These are phyloP conservation scores for Zoanthus sansibaricus DNA, from an alignment of 92 coral and sea anemone genomes.

Conservation along the genomic window DNA sequence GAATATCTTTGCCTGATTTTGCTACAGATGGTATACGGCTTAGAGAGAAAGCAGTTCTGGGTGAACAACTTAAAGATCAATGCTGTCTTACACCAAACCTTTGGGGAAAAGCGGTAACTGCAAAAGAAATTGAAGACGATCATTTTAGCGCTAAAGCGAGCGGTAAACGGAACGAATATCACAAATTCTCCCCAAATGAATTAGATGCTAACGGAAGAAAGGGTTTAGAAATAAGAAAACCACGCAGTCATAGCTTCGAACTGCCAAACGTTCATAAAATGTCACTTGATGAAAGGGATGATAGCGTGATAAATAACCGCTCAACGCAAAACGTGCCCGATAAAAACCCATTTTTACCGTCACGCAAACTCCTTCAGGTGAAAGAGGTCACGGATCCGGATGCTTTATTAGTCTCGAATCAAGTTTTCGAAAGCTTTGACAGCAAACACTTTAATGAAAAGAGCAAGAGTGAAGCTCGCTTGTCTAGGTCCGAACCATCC, in stretches of 20 bases:
- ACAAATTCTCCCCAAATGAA: background rate
- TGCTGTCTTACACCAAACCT: conserved; percentile 13
- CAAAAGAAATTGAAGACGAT: background rate
- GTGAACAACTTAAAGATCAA: background rate
- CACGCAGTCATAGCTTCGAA: conserved; percentile 30
- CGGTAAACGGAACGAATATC: background rate
- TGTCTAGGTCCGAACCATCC: conserved; percentile 23
- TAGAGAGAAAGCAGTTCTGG: background rate
- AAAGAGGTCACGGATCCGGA: conserved; percentile 75
- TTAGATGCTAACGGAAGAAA: background rate
- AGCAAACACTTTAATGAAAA: conserved; percentile 35
- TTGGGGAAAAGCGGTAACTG: background rate
- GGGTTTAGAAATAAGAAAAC: background rate
- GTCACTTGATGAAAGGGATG: conserved; percentile 15
- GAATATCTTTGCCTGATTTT: conserved; percentile 37
- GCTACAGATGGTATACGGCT: conserved; percentile 22
- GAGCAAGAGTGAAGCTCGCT: background rate
- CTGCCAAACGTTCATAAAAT: conserved; percentile 8
- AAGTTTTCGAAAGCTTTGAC: conserved; percentile 57
- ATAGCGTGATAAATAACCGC: background rate
- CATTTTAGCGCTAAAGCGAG: background rate
- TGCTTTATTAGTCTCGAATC: conserved; percentile 75
- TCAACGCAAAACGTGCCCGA: background rate
- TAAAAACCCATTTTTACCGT: background rate
- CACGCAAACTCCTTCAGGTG: conserved; percentile 32